Conservation (phyloP, 2,888 invertebrate species). For the Lamproptera curius region DNA sequence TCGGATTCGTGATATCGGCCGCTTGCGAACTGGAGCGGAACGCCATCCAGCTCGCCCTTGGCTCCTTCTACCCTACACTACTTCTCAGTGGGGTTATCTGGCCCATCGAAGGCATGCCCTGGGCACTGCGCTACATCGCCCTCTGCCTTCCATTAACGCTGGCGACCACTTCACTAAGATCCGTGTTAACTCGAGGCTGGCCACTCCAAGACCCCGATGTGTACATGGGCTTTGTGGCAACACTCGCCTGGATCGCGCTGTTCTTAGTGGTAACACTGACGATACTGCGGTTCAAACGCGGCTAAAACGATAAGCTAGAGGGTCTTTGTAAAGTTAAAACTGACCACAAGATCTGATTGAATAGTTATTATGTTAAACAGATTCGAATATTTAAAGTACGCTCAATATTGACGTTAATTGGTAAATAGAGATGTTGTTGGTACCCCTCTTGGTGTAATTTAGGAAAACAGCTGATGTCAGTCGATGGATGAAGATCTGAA, state of each 20-base stretch:
- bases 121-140: conserved; percentile 88
- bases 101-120: conserved; percentile 98
- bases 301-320: no score
- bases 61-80: conserved; percentile 96
- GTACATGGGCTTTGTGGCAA: conserved; percentile 92
- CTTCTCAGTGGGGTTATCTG: conserved; percentile 96
- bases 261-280: conserved; percentile 89
- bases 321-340: no score
- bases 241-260: conserved; percentile 89
- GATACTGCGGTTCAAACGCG: conserved; percentile 89
- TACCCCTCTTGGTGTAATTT: no score
- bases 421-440: no score
- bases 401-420: no score
- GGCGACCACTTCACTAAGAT: conserved; percentile 94
- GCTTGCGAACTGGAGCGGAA: conserved; percentile 94
- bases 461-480: not conserved
- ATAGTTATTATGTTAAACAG: no score
- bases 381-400: no score
- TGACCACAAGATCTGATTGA: no score
- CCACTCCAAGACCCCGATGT: conserved; percentile 88
- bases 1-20: conserved; percentile 96
- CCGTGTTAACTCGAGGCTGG: conserved; percentile 94
- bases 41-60: conserved; percentile 94
- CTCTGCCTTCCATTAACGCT: conserved; percentile 91
- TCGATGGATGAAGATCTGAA: not conserved